Evolutionary conservation across 2,113 vertebrate species (phyloP).

Genomic region (Cyprinodon brontotheroides): DNA sequence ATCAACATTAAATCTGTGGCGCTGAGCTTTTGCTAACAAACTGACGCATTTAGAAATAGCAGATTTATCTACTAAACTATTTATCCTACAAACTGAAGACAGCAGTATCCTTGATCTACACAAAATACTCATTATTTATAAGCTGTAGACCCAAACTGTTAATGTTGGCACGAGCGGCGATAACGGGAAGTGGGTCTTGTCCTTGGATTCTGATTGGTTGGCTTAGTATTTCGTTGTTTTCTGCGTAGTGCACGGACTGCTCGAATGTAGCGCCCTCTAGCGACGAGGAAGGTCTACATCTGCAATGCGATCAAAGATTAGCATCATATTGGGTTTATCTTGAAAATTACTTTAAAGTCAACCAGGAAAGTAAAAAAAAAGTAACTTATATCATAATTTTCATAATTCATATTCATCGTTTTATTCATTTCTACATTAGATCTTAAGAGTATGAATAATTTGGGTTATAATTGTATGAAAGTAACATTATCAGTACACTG

Average conservation of each 20-base stretch:
- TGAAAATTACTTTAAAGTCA: not conserved
- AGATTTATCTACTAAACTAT: not conserved
- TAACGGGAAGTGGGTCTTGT: constrained; percentile 51
- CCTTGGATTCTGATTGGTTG: constrained; percentile 53
- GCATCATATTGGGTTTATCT: not conserved
- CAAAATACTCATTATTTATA: constrained; percentile 43
- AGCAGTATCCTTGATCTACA: constrained; percentile 16
- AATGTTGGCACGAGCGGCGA: constrained; percentile 1
- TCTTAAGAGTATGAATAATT: not conserved
- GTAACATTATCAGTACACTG: not conserved
- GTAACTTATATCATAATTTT: not conserved
- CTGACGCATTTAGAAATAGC: not conserved
- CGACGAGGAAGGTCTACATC: not conserved
- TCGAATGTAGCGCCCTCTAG: not conserved
- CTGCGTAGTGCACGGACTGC: fast-evolving
- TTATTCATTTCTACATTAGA: not conserved
- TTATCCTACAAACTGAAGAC: not conserved
- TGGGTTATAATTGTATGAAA: not conserved
- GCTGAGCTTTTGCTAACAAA: not conserved
- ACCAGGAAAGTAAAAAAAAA: not conserved
- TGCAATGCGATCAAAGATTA: too few relatives aligned
- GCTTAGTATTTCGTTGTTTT: constrained; percentile 44
- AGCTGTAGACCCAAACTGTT: not conserved
- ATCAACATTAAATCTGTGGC: not conserved
- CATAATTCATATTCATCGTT: not conserved